Conservation (phyloP, 2,113 vertebrate genomes). For the Eulemur rufifrons region DNA sequence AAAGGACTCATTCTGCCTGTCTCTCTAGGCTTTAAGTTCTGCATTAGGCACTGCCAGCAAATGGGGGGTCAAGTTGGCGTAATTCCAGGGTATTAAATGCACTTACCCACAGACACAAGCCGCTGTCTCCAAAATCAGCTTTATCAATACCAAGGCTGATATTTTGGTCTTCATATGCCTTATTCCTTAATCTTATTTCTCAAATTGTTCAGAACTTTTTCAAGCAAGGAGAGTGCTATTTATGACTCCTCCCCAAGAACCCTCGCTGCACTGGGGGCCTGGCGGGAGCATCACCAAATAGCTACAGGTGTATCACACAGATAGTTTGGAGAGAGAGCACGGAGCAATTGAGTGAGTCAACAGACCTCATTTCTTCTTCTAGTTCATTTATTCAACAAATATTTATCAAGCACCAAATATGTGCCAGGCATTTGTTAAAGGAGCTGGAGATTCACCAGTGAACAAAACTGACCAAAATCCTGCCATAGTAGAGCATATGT, state of each 20-base stretch:
- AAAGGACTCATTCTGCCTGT: neutral
- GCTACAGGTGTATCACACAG: neutral
- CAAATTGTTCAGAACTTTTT: neutral
- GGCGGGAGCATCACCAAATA: neutral
- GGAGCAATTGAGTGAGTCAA: neutral
- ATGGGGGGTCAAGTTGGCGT: neutral
- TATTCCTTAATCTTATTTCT: neutral
- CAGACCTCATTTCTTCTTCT: slow-evolving; percentile 32
- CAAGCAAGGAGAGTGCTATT: neutral
- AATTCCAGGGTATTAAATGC: neutral
- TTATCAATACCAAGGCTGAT: neutral
- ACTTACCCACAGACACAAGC: neutral
- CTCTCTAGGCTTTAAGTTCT: neutral
- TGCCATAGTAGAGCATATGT: neutral
- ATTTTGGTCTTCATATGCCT: neutral
- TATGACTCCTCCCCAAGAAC: neutral
- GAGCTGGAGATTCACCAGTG: neutral
- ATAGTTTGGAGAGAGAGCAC: neutral
- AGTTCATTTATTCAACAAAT: slow-evolving; percentile 20
- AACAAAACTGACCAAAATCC: neutral
- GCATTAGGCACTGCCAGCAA: neutral
- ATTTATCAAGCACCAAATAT: neutral
- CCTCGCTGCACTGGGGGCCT: neutral
- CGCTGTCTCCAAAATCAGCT: neutral
- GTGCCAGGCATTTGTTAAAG: slow-evolving; percentile 18